Percentiles rank a stretch among this genome's conserved stretches.
Conservation (phyloP, 2,113 vertebrate species). For the Kryptolebias marmoratus region DNA sequence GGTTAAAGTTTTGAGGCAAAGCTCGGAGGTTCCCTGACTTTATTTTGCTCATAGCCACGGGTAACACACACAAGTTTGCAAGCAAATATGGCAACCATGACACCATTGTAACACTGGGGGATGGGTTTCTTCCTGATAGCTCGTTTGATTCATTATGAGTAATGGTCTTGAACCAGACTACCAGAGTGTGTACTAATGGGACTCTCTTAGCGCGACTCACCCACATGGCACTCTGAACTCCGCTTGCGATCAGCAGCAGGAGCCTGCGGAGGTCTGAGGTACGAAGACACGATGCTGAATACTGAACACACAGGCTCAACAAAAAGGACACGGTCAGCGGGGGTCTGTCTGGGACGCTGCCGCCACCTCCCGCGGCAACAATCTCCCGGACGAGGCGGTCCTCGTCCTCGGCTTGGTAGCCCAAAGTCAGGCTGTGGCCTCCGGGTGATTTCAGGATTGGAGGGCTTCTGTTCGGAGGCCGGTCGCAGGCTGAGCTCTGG, state of each 20-base stretch:
- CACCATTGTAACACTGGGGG: background rate
- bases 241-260: conserved; percentile 76
- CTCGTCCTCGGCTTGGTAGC: conserved; percentile 61
- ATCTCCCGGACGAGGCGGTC: conserved; percentile 70
- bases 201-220: conserved; percentile 62
- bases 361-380: conserved; percentile 39
- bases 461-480: background rate
- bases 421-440: conserved; percentile 59
- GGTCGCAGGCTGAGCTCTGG: background rate
- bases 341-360: conserved; percentile 24
- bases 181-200: too few relatives aligned
- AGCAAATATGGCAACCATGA: background rate
- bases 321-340: conserved; percentile 72
- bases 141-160: too few relatives aligned
- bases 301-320: conserved; percentile 78
- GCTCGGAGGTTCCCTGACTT: too few relatives aligned
- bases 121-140: too few relatives aligned
- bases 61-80: background rate
- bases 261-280: conserved; percentile 77
- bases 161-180: too few relatives aligned
- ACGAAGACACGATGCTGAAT: conserved; percentile 64
- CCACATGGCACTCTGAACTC: conserved; percentile 77
- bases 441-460: conserved; percentile 54
- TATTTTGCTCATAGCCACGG: background rate
- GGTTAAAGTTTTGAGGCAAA: too few relatives aligned